phyloP scores from a whole-genome alignment of 2,797 vertebrate species.

The Gobio occitaniae region DNA sequence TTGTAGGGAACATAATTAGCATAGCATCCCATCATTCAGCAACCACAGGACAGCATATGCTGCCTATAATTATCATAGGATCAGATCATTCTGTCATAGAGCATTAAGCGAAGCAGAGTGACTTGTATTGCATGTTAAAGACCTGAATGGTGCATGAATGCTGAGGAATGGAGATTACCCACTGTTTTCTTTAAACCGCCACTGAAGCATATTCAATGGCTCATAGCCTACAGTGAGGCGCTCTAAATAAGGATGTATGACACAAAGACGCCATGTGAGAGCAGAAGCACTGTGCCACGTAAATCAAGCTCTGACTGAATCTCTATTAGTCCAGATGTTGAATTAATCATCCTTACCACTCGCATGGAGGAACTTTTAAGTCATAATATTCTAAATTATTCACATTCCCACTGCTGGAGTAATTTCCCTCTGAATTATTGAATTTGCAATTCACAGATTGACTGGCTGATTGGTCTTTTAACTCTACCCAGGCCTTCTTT shows the following conservation, averaged over 20 bases:
- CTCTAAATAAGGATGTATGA: constrained; percentile 42
- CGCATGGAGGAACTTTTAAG: constrained; percentile 76
- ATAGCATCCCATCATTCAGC: constrained; percentile 53
- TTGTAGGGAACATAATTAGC: constrained; percentile 53
- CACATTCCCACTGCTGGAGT: constrained; percentile 74
- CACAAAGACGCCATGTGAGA: constrained; percentile 55
- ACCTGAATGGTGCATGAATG: constrained; percentile 25
- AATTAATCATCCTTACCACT: constrained; percentile 77
- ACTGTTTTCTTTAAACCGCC: constrained; percentile 35
- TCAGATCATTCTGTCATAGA: constrained; percentile 55
- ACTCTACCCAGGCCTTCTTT: constrained; percentile 62
- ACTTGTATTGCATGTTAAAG: constrained; percentile 39
- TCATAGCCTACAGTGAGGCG: constrained; percentile 36
- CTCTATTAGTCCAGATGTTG: constrained; percentile 78
- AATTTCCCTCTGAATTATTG: constrained; percentile 83
- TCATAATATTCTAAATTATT: constrained; percentile 85
- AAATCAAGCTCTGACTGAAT: constrained; percentile 68
- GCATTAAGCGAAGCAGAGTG: constrained; percentile 49
- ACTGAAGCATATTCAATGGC: constrained; percentile 37
- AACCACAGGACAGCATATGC: constrained; percentile 56
- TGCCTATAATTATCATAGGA: constrained; percentile 60
- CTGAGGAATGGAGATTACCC: constrained; percentile 30
- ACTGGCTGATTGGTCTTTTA: constrained; percentile 71
- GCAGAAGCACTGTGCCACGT: constrained; percentile 49
- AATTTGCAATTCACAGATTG: constrained; percentile 72